Evolutionary conservation across 2,113 vertebrate species (phyloP).

Genomic region (Gallinago paraguaiae): DNA sequence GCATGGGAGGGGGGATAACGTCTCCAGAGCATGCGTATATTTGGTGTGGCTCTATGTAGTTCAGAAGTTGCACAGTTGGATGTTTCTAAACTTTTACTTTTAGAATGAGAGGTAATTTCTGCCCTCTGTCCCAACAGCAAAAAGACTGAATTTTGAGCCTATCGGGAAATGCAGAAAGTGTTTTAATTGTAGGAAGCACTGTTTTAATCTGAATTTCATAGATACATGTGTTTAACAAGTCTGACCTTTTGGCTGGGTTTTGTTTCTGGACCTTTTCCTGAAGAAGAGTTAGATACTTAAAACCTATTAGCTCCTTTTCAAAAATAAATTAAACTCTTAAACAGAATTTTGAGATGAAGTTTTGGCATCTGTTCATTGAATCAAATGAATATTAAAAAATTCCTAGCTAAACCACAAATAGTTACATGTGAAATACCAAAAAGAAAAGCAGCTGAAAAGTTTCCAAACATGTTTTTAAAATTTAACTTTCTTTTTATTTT

Average conservation of each 20-base stretch:
- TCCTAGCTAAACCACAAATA: constrained; percentile 46
- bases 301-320: constrained; percentile 31
- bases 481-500: constrained; percentile 14
- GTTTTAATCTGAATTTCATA: constrained; percentile 4
- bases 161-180: neutral
- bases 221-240: neutral
- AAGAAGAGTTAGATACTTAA: constrained; percentile 23
- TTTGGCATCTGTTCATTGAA: constrained; percentile 30
- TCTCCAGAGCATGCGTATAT: neutral
- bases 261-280: neutral
- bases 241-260: constrained; percentile 44
- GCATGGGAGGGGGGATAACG: neutral
- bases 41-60: neutral
- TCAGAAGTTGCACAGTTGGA: neutral
- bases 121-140: neutral
- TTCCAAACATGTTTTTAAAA: constrained; percentile 30
- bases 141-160: neutral
- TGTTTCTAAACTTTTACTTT: neutral
- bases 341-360: constrained; percentile 18
- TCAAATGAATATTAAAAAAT: constrained; percentile 62
- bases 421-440: constrained; percentile 5
- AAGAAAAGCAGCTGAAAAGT: neutral
- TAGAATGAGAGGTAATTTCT: neutral
- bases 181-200: constrained; percentile 30
- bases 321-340: constrained; percentile 44